Evolutionary conservation across 2,797 vertebrate genomes (phyloP).

Genomic region (Poeciliopsis presidionis): DNA sequence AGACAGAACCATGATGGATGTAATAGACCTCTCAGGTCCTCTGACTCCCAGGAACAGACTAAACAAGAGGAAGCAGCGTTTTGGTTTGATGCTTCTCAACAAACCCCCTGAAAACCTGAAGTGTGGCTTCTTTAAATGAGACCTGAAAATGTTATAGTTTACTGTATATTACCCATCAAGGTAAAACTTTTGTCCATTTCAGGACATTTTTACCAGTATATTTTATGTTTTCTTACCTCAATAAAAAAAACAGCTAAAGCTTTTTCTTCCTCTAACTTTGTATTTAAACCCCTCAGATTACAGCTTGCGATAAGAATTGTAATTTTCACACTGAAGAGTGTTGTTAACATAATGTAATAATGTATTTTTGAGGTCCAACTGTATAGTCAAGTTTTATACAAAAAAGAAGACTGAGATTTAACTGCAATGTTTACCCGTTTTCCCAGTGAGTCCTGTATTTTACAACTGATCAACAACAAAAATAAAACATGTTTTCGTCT

Average conservation of each 20-base stretch:
- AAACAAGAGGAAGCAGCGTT: neutral
- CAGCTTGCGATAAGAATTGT: neutral
- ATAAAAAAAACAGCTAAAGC: neutral
- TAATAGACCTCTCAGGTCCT: neutral
- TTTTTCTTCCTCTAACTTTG: neutral
- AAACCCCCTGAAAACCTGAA: neutral
- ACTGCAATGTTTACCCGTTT: constrained; percentile 3
- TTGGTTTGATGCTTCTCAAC: neutral
- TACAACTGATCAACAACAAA: neutral
- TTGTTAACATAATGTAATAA: neutral
- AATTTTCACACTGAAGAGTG: neutral
- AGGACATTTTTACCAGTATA: neutral
- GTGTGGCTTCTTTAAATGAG: neutral
- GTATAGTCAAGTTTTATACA: neutral
- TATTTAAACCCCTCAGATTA: neutral
- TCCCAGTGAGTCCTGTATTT: neutral
- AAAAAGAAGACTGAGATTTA: neutral
- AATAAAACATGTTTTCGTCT: neutral
- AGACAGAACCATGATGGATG: neutral
- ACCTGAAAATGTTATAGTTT: neutral
- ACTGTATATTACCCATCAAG: neutral
- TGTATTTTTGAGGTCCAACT: neutral
- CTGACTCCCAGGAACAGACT: neutral
- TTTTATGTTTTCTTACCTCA: neutral
- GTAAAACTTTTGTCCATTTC: neutral